These are phyloP conservation scores for Sinocyclocheilus maitianheensis DNA, from an alignment of 2,113 vertebrate species.

Conservation along the genomic window DNA sequence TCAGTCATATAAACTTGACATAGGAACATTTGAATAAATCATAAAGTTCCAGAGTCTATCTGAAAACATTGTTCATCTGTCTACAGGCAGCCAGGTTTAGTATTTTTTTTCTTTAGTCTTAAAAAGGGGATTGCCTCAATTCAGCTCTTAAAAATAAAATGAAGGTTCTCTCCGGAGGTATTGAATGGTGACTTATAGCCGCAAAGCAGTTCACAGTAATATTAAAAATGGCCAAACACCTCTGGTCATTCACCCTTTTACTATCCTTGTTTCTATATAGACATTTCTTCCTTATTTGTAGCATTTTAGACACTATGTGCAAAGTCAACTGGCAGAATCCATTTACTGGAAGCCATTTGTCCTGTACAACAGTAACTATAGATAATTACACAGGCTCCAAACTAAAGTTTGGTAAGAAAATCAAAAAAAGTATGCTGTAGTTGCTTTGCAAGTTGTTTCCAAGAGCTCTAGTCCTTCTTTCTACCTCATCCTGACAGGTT, in stretches of 20 bases:
- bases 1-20: neutral
- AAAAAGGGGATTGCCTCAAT: neutral
- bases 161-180: slow-evolving; percentile 12
- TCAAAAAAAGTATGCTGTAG: too few relatives aligned
- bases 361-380: slow-evolving; percentile 23
- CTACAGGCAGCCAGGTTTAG: neutral
- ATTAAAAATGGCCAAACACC: slow-evolving; percentile 40
- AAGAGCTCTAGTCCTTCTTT: neutral
- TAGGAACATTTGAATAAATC: slow-evolving; percentile 2
- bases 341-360: neutral
- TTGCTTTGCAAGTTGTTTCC: neutral
- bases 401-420: too few relatives aligned
- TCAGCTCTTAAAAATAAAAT: slow-evolving; percentile 19
- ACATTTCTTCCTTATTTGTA: neutral
- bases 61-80: slow-evolving; percentile 19
- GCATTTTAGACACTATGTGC: slow-evolving; percentile 10
- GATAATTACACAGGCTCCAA: neutral
- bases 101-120: slow-evolving; percentile 12
- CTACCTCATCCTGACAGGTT: slow-evolving; percentile 69
- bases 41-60: slow-evolving; percentile 21
- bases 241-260: slow-evolving; percentile 35
- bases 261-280: neutral
- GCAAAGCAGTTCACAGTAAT: slow-evolving; percentile 58
- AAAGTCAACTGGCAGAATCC: neutral
- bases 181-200: slow-evolving; percentile 9